Percentiles rank a stretch among this genome's conserved stretches.
These are phyloP conservation scores for Zygothrica quintamaculata DNA, from an alignment of 2,888 invertebrate genomes.

Conservation along the genomic window DNA sequence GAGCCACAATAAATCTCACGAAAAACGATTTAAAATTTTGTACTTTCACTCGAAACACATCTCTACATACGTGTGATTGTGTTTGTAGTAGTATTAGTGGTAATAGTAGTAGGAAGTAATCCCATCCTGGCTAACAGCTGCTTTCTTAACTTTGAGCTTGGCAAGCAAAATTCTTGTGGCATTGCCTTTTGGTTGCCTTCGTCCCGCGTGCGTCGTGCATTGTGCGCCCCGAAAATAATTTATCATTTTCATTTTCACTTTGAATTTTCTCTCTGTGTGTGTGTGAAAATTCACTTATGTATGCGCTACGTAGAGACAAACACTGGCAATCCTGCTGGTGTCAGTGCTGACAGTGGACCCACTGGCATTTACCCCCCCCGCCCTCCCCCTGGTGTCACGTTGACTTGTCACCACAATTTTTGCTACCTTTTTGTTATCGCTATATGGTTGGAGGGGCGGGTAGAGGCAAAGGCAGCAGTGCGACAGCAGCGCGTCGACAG, in stretches of 20 bases:
- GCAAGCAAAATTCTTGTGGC: conserved; percentile 73
- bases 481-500: too few relatives aligned
- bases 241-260: conserved; percentile 70
- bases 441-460: conserved; percentile 5
- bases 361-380: too few relatives aligned
- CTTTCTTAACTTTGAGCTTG: conserved; percentile 73
- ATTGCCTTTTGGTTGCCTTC: conserved; percentile 56
- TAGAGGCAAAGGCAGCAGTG: conserved; percentile 1
- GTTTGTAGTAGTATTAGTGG: too few relatives aligned
- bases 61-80: neutral
- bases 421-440: conserved; percentile 61
- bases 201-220: too few relatives aligned
- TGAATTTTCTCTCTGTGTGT: conserved; percentile 33
- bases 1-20: conserved; percentile 84
- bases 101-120: conserved; percentile 4
- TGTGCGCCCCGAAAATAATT: conserved; percentile 65
- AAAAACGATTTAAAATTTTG: conserved; percentile 82
- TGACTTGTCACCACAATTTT: conserved; percentile 54
- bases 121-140: conserved; percentile 37
- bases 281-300: conserved; percentile 52
- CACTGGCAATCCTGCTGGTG: conserved; percentile 4
- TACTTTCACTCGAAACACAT: conserved; percentile 54
- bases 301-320: conserved; percentile 4
- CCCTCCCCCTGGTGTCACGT: conserved; percentile 32
- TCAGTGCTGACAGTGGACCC: conserved; percentile 25